Conservation (phyloP, 2,888 invertebrate species). For the Scaptomyza flava region DNA sequence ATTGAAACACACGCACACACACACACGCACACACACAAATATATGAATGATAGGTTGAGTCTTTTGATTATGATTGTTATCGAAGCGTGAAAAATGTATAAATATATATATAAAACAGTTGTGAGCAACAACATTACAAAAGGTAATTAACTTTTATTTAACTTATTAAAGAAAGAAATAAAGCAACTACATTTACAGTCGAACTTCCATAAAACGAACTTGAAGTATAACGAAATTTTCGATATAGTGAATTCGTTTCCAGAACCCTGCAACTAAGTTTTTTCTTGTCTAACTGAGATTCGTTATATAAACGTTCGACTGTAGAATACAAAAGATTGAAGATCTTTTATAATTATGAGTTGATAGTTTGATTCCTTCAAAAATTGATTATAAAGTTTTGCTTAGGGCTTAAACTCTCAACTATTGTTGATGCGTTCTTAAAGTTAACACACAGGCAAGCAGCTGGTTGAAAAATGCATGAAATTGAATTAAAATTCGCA, state of each 20-base stretch:
- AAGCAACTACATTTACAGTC: no score
- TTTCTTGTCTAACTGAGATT: no score
- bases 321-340: neutral
- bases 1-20: conserved; percentile 13
- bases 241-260: no score
- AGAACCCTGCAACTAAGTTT: no score
- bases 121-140: neutral
- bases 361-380: neutral
- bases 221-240: no score
- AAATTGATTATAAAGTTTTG: neutral
- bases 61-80: neutral
- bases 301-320: no score
- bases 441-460: neutral
- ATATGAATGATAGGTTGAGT: neutral
- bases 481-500: conserved; percentile 42
- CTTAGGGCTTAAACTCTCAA: neutral
- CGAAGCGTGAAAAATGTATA: neutral
- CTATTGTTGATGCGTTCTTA: neutral
- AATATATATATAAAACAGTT: neutral
- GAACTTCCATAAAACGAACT: no score
- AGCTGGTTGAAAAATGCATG: neutral
- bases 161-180: neutral
- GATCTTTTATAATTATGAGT: no score
- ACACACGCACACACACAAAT: neutral
- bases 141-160: neutral